Evolutionary conservation across 1,140 invertebrate species (phyloP), one percentile per base, ranked within the genome.

Genomic region (Drosophila nebulosa): DNA sequence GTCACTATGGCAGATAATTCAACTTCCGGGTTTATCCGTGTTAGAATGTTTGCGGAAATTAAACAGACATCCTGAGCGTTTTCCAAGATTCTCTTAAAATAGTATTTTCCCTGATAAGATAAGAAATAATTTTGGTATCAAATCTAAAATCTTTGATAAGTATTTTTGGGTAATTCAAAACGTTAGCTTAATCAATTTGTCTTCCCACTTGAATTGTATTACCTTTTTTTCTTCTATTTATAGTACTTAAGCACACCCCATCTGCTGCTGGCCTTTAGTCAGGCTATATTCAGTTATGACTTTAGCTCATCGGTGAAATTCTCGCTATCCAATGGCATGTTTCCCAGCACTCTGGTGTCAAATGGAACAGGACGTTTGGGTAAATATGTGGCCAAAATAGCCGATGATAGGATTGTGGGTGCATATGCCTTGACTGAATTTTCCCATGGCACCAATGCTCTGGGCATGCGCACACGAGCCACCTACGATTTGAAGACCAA

Each of bases 371-470:
- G 93, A 1, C 93, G 94, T 42, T 94, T 96, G 79, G 90, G 92
- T 27, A 91, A 94, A 22, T 93, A 94, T 83, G 83, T 95, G 10
- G 93, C 94, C 5, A 93, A 93, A 65, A 90, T 92, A n/a, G 91
- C 93, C 36, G 92, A 93, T 24, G 92, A 92, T 12, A 90, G 93
- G 65, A 94, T 95, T 50, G 71, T 91, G 63, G 96, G 96, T n/a
- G 96, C 95, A 81, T 97, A 97, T 92, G 95, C 95, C 0, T 90
- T 98, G 0, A 98, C 97, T 0, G 97, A 98, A 92, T 93, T 98
- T n/a, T 94, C 95, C 4, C 97, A 98, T 92, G 97, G 97, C 3
- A 96, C 96, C 16, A 97, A 98, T 89, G 96, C 96, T 0, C 95
- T 95, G 90, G 95, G 94, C 27, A 95, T 98, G 94, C 93, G 95